These are phyloP conservation scores for Ciconia boyciana DNA, from an alignment of 2,113 vertebrate genomes.

Conservation along the genomic window DNA sequence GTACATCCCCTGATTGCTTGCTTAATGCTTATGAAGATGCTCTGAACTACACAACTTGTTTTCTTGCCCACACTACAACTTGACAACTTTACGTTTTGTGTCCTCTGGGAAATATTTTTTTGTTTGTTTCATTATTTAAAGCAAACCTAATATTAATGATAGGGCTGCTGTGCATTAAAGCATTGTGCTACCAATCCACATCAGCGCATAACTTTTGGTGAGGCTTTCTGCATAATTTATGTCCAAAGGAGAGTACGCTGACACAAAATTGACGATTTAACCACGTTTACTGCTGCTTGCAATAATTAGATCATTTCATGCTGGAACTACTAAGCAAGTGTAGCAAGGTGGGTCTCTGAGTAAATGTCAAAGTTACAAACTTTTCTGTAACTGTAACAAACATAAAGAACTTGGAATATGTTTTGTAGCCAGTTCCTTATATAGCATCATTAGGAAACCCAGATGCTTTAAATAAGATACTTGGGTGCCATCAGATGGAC, in stretches of 20 bases:
- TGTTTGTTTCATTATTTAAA: constrained; percentile 58
- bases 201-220: not conserved
- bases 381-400: not conserved
- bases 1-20: not conserved
- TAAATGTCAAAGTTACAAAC: not conserved
- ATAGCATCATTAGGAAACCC: not conserved
- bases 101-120: constrained; percentile 5
- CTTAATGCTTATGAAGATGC: not conserved
- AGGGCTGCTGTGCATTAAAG: not conserved
- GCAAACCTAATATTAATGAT: constrained; percentile 16
- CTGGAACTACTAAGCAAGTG: not conserved
- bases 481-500: constrained; percentile 1
- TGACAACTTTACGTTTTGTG: not conserved
- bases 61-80: not conserved
- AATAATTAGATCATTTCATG: not conserved
- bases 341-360: not conserved
- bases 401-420: not conserved
- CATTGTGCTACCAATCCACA: not conserved
- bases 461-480: not conserved
- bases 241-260: not conserved
- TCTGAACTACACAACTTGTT: constrained; percentile 1
- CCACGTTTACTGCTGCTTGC: not conserved
- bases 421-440: not conserved
- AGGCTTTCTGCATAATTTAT: constrained; percentile 26
- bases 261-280: constrained; percentile 1